Evolutionary conservation across 35 echinoderm and acorn worm genomes (phyloP), one percentile per base, ranked within the genome.

Genomic region (Diadema setosum): DNA sequence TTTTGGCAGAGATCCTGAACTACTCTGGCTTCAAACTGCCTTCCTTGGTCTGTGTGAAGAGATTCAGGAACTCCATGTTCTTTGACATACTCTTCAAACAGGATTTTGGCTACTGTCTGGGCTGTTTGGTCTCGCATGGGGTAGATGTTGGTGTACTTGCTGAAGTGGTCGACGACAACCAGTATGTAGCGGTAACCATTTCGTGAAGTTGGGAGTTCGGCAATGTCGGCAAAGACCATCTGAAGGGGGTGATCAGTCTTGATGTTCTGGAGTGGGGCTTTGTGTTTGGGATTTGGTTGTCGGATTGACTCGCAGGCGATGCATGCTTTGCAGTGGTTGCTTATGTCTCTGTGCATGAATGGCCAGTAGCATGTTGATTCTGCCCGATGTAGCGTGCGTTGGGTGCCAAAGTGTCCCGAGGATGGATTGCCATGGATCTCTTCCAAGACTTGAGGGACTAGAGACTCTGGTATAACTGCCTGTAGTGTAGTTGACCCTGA

Each of bases 11-110:
- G 60, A 5, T 88, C n/a, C 9, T 39, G 26, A 5, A 88, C 60
- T 3, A 88, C n/a, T 17, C 45, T 56, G 1, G 67, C n/a, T 34
- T 88, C 86, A 48, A 88, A 88, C 32, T 88, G 41, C 11, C 86
- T 45, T 17, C 86, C 86, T 39, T 81, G 86, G 70, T 88, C 76
- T 0, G 87, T 85, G 40, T 89, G 74, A 12, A 89, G 9, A 15
- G 80, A 23, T 35, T 44, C 56, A 39, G 76, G 75, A 21, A 89
- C 56, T 33, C 87, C 76, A 89, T 89, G 81, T 16, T 82, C 40
- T n/a, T 14, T 55, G 46, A 82, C 37, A 27, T 83, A 83, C 48
- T 90, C 36, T 58, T 64, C 80, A 45, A 83, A 83, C 24, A 90
- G 23, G 33, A 35, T 5, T 32, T 43, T 36, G 18, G 87, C 86